Percentiles rank a stretch among this genome's conserved stretches.
phyloP scores from a whole-genome alignment of 1,140 invertebrate genomes.

The Platorchestia sp. region DNA sequence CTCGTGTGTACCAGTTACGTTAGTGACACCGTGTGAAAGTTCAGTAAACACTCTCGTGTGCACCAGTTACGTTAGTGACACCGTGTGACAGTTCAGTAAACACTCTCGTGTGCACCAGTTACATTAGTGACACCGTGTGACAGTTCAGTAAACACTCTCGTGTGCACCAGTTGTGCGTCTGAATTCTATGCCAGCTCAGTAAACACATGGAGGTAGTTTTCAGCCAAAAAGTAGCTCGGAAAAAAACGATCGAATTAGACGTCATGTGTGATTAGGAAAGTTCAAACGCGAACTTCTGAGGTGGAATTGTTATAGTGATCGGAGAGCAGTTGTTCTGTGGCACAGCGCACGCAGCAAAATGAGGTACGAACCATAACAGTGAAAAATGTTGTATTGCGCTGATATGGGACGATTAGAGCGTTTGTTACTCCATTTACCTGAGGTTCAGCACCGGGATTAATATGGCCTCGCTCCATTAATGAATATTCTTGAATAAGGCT shows the following conservation, averaged over 20 bases:
- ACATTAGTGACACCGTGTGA: background rate
- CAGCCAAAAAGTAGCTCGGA: background rate
- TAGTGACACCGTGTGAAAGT: background rate
- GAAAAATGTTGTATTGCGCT: too few species aligned
- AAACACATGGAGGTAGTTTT: background rate
- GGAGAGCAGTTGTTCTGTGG: background rate
- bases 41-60: background rate
- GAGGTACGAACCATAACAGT: too few species aligned
- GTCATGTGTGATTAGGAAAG: background rate
- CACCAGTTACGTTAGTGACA: background rate
- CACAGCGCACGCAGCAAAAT: background rate
- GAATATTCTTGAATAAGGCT: too few species aligned
- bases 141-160: background rate
- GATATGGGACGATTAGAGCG: too few species aligned
- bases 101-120: background rate
- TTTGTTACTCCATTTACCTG: too few species aligned
- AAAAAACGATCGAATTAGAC: background rate
- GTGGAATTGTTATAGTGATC: background rate
- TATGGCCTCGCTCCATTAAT: too few species aligned
- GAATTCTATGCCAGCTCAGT: background rate
- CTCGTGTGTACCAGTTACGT: too few species aligned
- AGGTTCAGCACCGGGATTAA: too few species aligned
- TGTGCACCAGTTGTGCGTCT: too few species aligned
- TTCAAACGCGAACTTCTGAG: background rate
- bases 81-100: background rate